Percentiles rank a stretch among this genome's conserved stretches.
Conservation (phyloP, 2,797 vertebrate species). For the Sebastes kiyomatsui region DNA sequence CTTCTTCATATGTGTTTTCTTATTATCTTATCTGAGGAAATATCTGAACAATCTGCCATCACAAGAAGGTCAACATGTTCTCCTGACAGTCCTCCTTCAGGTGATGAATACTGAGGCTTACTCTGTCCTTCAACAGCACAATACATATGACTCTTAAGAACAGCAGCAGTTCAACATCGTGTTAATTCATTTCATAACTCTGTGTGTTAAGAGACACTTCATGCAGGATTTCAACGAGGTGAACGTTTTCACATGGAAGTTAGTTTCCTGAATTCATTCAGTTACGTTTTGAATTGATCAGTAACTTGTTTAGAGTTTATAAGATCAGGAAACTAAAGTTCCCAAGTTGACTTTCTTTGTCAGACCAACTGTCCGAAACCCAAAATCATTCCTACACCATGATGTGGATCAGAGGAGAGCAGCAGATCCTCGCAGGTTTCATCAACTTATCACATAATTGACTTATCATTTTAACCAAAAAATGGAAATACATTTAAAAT, state of each 20-base stretch:
- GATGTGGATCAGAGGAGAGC: background rate
- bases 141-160: background rate
- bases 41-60: background rate
- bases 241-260: background rate
- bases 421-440: background rate
- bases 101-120: background rate
- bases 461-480: background rate
- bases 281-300: background rate
- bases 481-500: background rate
- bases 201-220: conserved; percentile 54
- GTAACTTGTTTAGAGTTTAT: background rate
- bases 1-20: conserved; percentile 23
- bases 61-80: background rate
- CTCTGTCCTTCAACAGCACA: background rate
- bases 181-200: background rate
- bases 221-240: conserved; percentile 51
- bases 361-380: too few species aligned
- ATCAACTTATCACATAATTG: background rate
- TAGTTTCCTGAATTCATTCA: background rate
- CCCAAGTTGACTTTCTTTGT: too few species aligned
- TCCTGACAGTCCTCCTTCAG: background rate
- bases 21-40: conserved; percentile 20
- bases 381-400: background rate
- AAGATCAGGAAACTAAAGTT: too few species aligned
- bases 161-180: background rate